Conservation (phyloP, 2,113 vertebrate genomes). For the Gadus macrocephalus region DNA sequence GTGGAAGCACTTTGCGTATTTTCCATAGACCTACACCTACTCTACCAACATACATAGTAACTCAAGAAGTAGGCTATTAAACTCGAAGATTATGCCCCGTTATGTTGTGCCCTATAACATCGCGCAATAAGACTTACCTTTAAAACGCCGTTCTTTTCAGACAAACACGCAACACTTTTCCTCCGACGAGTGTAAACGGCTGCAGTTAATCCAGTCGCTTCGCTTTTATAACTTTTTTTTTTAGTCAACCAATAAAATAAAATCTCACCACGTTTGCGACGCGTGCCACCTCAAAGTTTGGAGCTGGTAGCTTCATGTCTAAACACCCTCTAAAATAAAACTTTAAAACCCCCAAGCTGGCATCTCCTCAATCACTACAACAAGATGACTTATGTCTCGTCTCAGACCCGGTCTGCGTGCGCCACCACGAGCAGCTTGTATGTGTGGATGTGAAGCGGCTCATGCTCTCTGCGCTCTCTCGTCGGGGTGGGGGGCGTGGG, state of each 20-base stretch:
- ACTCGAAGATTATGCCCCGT: no score
- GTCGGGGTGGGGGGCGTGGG: conserved; percentile 23
- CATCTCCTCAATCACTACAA: neutral
- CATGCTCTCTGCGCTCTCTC: conserved; percentile 25
- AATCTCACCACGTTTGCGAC: neutral
- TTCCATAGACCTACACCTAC: no score
- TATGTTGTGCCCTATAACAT: neutral
- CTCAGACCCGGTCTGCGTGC: conserved; percentile 16
- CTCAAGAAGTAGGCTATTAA: no score
- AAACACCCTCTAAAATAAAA: neutral
- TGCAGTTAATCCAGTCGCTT: conserved; percentile 5
- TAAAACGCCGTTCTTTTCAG: conserved; percentile 21
- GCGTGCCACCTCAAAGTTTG: no score
- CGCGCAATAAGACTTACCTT: conserved; percentile 40
- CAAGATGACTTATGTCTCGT: neutral
- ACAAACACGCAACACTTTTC: conserved; percentile 2
- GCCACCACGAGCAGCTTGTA: neutral
- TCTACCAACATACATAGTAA: no score
- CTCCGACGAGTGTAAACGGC: conserved; percentile 4
- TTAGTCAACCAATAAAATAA: neutral
- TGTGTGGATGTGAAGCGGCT: neutral
- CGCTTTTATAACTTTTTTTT: neutral
- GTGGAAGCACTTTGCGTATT: no score
- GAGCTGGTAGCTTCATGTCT: neutral
- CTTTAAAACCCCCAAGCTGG: conserved; percentile 3